Evolutionary conservation across 2,113 vertebrate genomes (phyloP), one percentile per base, ranked within the genome.

Genomic region (Chloropsis hardwickii): DNA sequence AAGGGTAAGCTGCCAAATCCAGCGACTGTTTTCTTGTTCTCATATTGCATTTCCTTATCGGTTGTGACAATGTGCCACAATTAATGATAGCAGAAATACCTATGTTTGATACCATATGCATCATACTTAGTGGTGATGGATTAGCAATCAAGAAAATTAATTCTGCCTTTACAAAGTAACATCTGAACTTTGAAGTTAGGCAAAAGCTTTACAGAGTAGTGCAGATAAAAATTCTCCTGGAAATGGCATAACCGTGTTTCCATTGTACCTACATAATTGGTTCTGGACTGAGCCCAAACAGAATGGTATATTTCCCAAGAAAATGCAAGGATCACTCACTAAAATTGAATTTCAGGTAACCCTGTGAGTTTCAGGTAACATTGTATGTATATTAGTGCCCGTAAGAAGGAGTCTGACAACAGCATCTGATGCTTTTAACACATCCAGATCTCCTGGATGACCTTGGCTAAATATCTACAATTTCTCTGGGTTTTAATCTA

Each of bases 131-230:
- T 83, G 57, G n/a, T 98, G 98, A 98, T 98, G 97, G 97, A 98
- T 98, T 98, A 98, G 95, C 97, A 98, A 98, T 98, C 97, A 98
- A 96, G 95, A 96, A 97, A 98, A 98, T 98, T 98, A 98, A 97
- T 98, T 98, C 97, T 98, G 92, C 95, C 95, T 97, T 97, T 97
- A 95, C 91, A 96, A 97, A 95, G 91, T 97, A 97, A 94, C 94
- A 97, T 97, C 97, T 98, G 97, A 98, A 98, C 96, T 98, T 97
- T 97, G 95, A 97, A 97, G 95, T 97, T 97, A 97, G 91, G 79
- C 87, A 91, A 91, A 95, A 92, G 78, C 76, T 92, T 95, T 95
- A 74, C 67, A 88, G 70, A 71, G 54, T 20, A 53, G 56, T 72
- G 54, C 6, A 92, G 62, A 97, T 93, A 97, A 97, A 93, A 96